Evolutionary conservation across 2,888 invertebrate genomes (phyloP), one percentile per base, ranked within the genome.

Genomic region (Phasia obesa): DNA sequence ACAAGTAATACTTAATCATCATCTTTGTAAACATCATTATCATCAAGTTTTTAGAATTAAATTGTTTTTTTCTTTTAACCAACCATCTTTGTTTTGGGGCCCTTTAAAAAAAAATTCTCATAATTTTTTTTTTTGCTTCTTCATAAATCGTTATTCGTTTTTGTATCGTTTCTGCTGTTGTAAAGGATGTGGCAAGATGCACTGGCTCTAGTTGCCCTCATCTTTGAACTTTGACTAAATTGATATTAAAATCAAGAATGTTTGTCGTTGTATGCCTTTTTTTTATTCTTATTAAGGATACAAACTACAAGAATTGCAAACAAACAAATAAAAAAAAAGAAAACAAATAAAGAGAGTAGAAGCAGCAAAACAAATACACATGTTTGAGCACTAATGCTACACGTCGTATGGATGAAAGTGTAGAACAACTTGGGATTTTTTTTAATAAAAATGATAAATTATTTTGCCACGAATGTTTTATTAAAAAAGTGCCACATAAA

Each of bases 191-290:
- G 55, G 31, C n/a, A 74, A 74, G 55, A 74, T 73, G 57, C 44
- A 60, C 35, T 79, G 73, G 44, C 73, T 73, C 73, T 60, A 73
- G 65, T 79, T 73, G 60, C 60, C 60, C 57, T 67, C 73, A 73
- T 79, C 73, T 80, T 74, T 74, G 60, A 80, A 74, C 79, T 80
- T 74, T 80, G 53, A 55, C 67, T 80, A 74, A 80, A 80, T 80
- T 80, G 73, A 80, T 80, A 80, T 80, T 80, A 80, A 80, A 80
- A 80, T 47, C 73, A 74, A 35, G 47, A 67, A 79, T 74, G 79
- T 79, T 79, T 78, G 59, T 64, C 47, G 27, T 57, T 55, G 35
- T 44, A 9, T 31, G 21, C 35, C 19, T 67, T 27, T 27, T 35
- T 35, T 59, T 21, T 19, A 27, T 31, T 49, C 19, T 15, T 65